phyloP scores from a whole-genome alignment of 2,888 invertebrate species.

The Cerceris rybyensis region DNA sequence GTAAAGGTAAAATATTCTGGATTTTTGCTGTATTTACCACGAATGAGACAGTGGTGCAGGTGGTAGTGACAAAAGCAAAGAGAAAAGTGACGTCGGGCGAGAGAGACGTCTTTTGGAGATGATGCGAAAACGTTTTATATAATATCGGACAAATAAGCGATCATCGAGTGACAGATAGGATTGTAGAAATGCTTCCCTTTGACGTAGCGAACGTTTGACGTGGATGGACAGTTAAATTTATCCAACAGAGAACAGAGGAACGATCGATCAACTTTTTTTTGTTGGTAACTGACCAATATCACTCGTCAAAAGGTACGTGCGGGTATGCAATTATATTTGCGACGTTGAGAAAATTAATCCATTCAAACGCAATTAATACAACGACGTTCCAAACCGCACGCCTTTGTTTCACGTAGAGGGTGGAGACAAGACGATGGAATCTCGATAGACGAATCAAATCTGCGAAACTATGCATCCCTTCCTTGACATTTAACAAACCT shows the following conservation, averaged over 20 bases:
- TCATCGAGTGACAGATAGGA: slow-evolving; percentile 61
- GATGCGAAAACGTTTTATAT: slow-evolving; percentile 41
- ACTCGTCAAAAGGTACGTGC: slow-evolving; percentile 29
- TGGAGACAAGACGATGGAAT: too few species aligned
- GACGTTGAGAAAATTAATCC: slow-evolving; percentile 57
- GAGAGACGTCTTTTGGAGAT: not conserved
- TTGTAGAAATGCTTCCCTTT: slow-evolving; percentile 66
- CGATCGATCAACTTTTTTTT: slow-evolving; percentile 61
- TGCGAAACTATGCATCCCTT: not conserved
- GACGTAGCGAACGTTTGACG: slow-evolving; percentile 66
- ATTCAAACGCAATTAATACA: slow-evolving; percentile 38
- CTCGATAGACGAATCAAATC: not conserved
- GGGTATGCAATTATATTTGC: slow-evolving; percentile 60
- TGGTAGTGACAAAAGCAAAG: not conserved
- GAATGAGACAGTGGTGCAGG: not conserved
- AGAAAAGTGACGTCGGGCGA: not conserved
- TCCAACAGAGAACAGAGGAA: slow-evolving; percentile 62
- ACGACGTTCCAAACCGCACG: not conserved
- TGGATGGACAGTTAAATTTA: slow-evolving; percentile 71
- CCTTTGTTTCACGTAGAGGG: not conserved
- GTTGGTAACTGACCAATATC: slow-evolving; percentile 58
- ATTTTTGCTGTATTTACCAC: too few species aligned
- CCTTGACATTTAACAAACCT: not conserved
- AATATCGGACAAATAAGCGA: slow-evolving; percentile 62
- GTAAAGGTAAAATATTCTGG: too few species aligned